A percentile compares a stretch with the other conserved stretches of the same genome.
These are phyloP conservation scores for Galagoides demidoff DNA, from an alignment of 2,797 vertebrate genomes.

Conservation along the genomic window DNA sequence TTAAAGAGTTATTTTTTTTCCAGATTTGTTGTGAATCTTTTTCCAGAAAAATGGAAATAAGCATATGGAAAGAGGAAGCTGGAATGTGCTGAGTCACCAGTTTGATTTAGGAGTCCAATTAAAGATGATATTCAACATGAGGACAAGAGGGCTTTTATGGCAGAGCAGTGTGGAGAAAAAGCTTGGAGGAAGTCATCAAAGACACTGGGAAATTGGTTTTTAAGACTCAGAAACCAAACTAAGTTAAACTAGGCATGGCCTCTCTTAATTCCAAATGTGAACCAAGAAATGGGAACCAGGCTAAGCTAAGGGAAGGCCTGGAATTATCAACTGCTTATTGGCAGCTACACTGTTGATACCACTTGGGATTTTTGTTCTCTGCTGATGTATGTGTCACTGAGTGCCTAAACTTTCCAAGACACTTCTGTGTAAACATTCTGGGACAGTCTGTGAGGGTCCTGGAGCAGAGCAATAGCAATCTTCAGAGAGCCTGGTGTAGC, in stretches of 20 bases:
- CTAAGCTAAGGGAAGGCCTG: not conserved
- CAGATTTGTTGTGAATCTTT: constrained; percentile 16
- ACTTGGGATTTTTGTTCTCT: not conserved
- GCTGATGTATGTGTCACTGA: not conserved
- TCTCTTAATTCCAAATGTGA: constrained; percentile 25
- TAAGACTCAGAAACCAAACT: constrained; percentile 37
- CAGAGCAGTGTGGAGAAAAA: not conserved
- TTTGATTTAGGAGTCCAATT: constrained; percentile 7
- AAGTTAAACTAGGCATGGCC: not conserved
- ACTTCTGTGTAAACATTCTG: not conserved
- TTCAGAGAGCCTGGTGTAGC: not conserved
- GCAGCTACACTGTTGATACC: not conserved
- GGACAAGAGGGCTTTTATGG: not conserved
- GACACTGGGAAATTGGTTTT: not conserved
- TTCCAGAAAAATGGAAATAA: constrained; percentile 43
- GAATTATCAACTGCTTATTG: not conserved
- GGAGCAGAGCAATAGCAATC: not conserved
- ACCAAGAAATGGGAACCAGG: not conserved
- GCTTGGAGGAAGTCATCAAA: not conserved
- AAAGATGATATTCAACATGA: not conserved
- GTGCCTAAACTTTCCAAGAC: not conserved
- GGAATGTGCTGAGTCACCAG: constrained; percentile 19
- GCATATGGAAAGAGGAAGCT: not conserved
- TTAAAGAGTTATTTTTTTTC: constrained; percentile 11
- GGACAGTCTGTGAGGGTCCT: rapidly evolving